These are phyloP conservation scores for Bostrychus sinensis DNA, from an alignment of 2,113 vertebrate species.

Conservation along the genomic window DNA sequence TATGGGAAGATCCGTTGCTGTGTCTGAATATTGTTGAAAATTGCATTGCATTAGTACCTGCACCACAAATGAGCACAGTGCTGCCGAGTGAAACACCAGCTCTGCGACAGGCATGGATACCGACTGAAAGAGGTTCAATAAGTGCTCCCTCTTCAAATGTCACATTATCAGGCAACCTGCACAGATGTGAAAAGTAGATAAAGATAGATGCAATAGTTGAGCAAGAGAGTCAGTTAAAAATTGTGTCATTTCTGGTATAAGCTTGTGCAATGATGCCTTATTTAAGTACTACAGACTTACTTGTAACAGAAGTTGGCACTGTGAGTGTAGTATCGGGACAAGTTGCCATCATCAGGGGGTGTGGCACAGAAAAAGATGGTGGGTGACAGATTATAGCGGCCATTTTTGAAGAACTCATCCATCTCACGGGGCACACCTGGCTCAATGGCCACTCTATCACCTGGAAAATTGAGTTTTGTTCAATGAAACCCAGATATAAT, in stretches of 20 bases:
- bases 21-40: not conserved
- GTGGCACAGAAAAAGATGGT: slow-evolving; percentile 95
- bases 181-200: slow-evolving; percentile 1
- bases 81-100: slow-evolving; percentile 89
- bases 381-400: slow-evolving; percentile 93
- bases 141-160: slow-evolving; percentile 97
- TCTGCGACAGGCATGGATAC: slow-evolving; percentile 91
- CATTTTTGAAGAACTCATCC: slow-evolving; percentile 91
- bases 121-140: slow-evolving; percentile 94
- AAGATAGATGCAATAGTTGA: slow-evolving; percentile 1
- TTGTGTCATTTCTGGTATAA: slow-evolving; percentile 17
- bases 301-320: slow-evolving; percentile 94
- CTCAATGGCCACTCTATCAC: slow-evolving; percentile 93
- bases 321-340: slow-evolving; percentile 92
- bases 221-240: slow-evolving; percentile 18
- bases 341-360: slow-evolving; percentile 90
- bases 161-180: slow-evolving; percentile 91
- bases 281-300: slow-evolving; percentile 60
- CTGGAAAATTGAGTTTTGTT: slow-evolving; percentile 60
- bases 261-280: not conserved
- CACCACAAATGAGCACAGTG: slow-evolving; percentile 90
- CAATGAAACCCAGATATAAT: not conserved
- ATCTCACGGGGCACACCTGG: slow-evolving; percentile 87
- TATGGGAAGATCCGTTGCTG: not conserved
- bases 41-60: slow-evolving; percentile 79